A percentile compares a stretch with the other conserved stretches of the same genome.
phyloP scores from a whole-genome alignment of 1,140 invertebrate species.

The Schlechtendalia chinensis region DNA sequence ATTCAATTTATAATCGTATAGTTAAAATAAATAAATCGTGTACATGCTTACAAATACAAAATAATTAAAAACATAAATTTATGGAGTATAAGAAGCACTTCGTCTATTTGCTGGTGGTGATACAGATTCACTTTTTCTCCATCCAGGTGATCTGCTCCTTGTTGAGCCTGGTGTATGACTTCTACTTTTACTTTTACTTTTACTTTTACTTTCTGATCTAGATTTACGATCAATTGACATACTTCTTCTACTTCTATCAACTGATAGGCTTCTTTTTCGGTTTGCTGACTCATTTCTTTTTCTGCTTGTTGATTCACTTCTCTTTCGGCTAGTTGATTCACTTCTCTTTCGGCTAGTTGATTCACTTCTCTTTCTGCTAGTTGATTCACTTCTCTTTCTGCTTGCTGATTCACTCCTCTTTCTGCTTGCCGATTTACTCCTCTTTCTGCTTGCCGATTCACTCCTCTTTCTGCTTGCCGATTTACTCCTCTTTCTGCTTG shows the following conservation, averaged over 20 bases:
- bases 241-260: conserved; percentile 45
- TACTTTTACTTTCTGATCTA: conserved; percentile 45
- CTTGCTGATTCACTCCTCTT: too few species aligned
- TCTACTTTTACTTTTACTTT: conserved; percentile 50
- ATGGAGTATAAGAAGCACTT: conserved; percentile 32
- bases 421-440: too few species aligned
- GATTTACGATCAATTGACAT: conserved; percentile 47
- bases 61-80: conserved; percentile 13
- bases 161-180: conserved; percentile 51
- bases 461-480: conserved; percentile 9
- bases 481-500: conserved; percentile 31
- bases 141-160: conserved; percentile 50
- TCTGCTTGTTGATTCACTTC: conserved; percentile 39
- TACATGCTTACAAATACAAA: conserved; percentile 18
- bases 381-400: too few species aligned
- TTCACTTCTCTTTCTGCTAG: conserved; percentile 41
- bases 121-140: conserved; percentile 48
- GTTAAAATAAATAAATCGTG: neutral
- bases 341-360: conserved; percentile 41
- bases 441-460: too few species aligned
- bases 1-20: neutral
- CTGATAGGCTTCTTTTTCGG: conserved; percentile 33
- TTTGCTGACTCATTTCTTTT: conserved; percentile 31
- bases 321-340: conserved; percentile 26
- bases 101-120: conserved; percentile 20